Percentiles rank a stretch among this genome's conserved stretches.
Conservation (phyloP, 2,888 invertebrate genomes). For the Julus scandinavius region DNA sequence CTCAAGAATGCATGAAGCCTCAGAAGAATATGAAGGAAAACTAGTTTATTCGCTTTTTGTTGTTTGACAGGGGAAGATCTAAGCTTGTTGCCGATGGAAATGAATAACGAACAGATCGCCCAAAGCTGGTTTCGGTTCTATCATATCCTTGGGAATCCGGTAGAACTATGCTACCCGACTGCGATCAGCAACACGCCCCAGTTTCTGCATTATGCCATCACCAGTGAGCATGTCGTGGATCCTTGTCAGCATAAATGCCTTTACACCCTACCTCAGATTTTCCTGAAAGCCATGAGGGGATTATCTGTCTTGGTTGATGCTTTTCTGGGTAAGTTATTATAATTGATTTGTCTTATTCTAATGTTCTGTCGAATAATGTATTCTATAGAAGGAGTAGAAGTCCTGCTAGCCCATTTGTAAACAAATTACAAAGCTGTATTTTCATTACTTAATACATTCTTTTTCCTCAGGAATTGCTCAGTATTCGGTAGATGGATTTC, state of each 20-base stretch:
- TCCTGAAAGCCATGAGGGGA: constrained; percentile 92
- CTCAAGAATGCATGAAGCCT: background rate
- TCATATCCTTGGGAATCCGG: constrained; percentile 94
- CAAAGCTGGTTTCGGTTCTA: constrained; percentile 97
- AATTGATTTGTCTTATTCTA: background rate
- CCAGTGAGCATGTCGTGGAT: constrained; percentile 79
- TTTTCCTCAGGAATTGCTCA: constrained; percentile 58
- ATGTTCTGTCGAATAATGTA: too few species aligned
- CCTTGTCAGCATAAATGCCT: constrained; percentile 92
- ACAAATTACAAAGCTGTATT: too few species aligned
- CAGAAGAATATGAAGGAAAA: background rate
- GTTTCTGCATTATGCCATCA: constrained; percentile 83
- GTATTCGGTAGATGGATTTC: constrained; percentile 48
- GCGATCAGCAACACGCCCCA: constrained; percentile 79
- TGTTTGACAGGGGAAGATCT: constrained; percentile 78
- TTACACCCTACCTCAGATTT: constrained; percentile 84
- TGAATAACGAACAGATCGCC: constrained; percentile 89
- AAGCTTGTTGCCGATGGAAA: constrained; percentile 81
- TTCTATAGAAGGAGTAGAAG: too few species aligned
- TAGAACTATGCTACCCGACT: constrained; percentile 87
- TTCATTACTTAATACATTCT: too few species aligned
- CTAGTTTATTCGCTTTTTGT: background rate
- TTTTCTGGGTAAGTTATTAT: constrained; percentile 76
- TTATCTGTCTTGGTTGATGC: constrained; percentile 94
- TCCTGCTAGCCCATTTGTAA: too few species aligned